Evolutionary conservation across 2,888 invertebrate species (phyloP).

Genomic region (Auanema sp.): DNA sequence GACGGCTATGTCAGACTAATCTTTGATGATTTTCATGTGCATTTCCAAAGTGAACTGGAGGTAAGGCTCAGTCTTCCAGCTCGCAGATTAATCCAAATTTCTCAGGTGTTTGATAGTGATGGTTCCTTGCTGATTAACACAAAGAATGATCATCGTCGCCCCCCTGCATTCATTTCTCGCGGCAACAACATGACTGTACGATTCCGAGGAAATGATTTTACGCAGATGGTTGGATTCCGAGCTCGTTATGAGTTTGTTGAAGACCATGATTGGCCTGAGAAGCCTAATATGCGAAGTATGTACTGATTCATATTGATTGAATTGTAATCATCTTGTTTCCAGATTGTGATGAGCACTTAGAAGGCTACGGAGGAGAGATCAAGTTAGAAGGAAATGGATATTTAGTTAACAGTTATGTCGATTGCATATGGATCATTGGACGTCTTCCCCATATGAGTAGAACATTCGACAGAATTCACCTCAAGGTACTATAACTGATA

Average conservation of each 20-base stretch:
- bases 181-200: conserved; percentile 32
- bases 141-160: conserved; percentile 32
- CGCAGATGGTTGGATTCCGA: conserved; percentile 38
- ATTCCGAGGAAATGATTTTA: conserved; percentile 41
- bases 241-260: conserved; percentile 47
- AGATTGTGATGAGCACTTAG: conserved; percentile 48
- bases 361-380: conserved; percentile 43
- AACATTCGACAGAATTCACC: conserved; percentile 37
- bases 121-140: conserved; percentile 34
- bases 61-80: conserved; percentile 3
- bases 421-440: conserved; percentile 50
- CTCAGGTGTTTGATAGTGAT: conserved; percentile 40
- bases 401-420: conserved; percentile 35
- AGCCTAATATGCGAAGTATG: conserved; percentile 29
- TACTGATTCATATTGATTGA: conserved; percentile 5
- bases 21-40: conserved; percentile 48
- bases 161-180: conserved; percentile 36
- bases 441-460: conserved; percentile 23
- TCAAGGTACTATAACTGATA: conserved; percentile 24
- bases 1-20: conserved; percentile 37
- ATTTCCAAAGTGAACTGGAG: conserved; percentile 32
- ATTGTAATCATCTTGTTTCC: conserved; percentile 9
- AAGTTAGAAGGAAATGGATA: conserved; percentile 24
- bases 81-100: too few relatives aligned
- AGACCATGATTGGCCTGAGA: conserved; percentile 29